Base-by-base conservation (phyloP, 1,140 invertebrate species). In the Dreissena polymorpha region DNA sequence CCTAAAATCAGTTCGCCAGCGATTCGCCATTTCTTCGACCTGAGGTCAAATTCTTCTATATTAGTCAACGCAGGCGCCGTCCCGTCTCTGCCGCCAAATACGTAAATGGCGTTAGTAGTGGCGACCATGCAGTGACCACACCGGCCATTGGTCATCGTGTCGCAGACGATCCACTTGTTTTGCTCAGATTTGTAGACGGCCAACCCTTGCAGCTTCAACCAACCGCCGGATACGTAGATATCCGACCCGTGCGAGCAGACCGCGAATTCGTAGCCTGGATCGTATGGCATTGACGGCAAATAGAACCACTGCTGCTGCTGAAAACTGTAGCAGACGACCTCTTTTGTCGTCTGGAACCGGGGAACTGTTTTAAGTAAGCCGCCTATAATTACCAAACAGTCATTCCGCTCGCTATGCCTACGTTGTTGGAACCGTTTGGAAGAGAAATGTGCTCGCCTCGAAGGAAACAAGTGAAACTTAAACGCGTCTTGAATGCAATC, bases 241-340 rank as follows among this genome's bases (percentile, higher is more conserved):
- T 89, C 86, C 39, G 86, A 76, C 60, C 85, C 87, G 69, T 88
- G 82, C 8, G 86, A 85, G 67, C 87, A 89, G 16, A 86, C 85
- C n/a, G 88, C 86, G 84, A 90, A 90, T 68, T 90, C 89, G 18
- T 88, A 89, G 5, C 88, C 89, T 39, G 89, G 88, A 67, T 89
- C 88, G 81, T 90, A 89, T 1, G 89, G 89, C 55, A 90, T 85
- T 7, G 88, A 89, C n/a, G 89, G 88, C 14, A 90, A 84, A 73
- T 86, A 88, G 70, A 85, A 90, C 88, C 88, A 90, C 74, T 86
- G 86, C 72, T 86, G 70, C 67, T 90, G 88, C 29, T 87, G 84
- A 70, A 88, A 88, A 75, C 89, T 90, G 84, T 85, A 90, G 69
- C 88, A 88, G 21, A 90, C 76, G 65, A 90, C 88, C 72, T 90